Conservation (phyloP, 2,113 vertebrate species). For the Oreamnos americanus region DNA sequence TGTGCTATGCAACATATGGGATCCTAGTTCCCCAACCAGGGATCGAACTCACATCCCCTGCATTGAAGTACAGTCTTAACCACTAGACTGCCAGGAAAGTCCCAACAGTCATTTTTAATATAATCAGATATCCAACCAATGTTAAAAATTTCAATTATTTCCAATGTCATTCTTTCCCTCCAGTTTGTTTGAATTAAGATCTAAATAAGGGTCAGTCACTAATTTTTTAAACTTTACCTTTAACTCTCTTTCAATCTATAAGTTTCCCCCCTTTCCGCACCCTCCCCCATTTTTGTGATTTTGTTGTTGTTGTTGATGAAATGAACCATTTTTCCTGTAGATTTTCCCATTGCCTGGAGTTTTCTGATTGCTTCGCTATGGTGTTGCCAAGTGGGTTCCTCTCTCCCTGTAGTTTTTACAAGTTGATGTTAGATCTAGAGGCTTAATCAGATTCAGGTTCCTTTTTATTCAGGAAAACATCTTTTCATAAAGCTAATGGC, state of each 20-base stretch:
- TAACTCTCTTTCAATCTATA: background rate
- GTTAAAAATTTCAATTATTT: background rate
- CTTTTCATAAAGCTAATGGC: background rate
- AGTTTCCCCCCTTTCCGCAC: background rate
- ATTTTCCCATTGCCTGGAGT: background rate
- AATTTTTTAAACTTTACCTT: background rate
- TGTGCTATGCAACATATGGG: background rate
- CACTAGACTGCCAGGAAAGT: background rate
- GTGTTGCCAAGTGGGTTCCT: conserved; percentile 31
- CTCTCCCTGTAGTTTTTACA: background rate
- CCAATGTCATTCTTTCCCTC: background rate
- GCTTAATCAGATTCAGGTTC: background rate
- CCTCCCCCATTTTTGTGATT: background rate
- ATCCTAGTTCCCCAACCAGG: background rate
- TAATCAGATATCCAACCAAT: background rate
- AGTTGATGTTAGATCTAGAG: background rate
- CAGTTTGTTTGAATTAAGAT: conserved; percentile 4
- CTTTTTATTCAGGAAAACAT: background rate
- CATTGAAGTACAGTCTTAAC: background rate
- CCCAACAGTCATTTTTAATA: background rate
- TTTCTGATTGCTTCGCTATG: conserved; percentile 12
- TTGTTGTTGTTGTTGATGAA: background rate
- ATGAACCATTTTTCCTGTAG: background rate
- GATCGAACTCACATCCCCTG: background rate
- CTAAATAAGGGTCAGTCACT: background rate